These are phyloP conservation scores for Hirundo rustica DNA, from an alignment of 2,797 vertebrate species.

Conservation along the genomic window DNA sequence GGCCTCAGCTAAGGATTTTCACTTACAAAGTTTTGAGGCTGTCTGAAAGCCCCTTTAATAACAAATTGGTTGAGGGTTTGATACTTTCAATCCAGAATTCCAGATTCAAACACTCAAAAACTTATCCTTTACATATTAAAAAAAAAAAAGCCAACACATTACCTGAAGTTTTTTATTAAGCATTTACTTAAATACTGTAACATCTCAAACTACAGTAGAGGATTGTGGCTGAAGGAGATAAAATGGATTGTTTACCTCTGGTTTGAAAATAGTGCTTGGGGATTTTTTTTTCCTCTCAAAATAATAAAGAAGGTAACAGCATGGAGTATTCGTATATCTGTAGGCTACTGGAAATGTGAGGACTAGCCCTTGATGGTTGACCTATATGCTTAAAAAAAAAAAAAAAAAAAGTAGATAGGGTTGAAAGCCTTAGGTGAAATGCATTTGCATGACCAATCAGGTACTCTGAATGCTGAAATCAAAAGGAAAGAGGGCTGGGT, in stretches of 20 bases:
- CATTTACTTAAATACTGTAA: background rate
- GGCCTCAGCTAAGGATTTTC: background rate
- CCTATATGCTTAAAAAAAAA: background rate
- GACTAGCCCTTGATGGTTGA: background rate
- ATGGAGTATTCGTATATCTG: background rate
- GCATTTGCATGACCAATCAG: background rate
- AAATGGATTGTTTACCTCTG: background rate
- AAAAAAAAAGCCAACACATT: too few relatives aligned
- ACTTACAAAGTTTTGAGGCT: background rate
- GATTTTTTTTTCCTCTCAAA: accelerated
- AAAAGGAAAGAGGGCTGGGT: background rate
- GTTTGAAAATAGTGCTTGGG: background rate
- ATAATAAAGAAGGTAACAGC: background rate
- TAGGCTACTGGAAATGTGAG: background rate
- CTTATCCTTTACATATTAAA: background rate
- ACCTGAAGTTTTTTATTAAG: background rate
- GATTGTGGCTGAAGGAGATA: background rate
- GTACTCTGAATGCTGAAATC: background rate
- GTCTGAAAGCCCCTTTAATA: background rate
- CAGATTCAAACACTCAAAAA: background rate
- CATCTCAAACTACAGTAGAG: background rate
- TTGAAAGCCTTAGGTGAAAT: background rate
- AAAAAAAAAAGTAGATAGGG: background rate
- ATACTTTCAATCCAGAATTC: background rate
- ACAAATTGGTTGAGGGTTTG: background rate